Base-by-base conservation (phyloP, 1,140 invertebrate species). In the Cataglyphis hispanica region DNA sequence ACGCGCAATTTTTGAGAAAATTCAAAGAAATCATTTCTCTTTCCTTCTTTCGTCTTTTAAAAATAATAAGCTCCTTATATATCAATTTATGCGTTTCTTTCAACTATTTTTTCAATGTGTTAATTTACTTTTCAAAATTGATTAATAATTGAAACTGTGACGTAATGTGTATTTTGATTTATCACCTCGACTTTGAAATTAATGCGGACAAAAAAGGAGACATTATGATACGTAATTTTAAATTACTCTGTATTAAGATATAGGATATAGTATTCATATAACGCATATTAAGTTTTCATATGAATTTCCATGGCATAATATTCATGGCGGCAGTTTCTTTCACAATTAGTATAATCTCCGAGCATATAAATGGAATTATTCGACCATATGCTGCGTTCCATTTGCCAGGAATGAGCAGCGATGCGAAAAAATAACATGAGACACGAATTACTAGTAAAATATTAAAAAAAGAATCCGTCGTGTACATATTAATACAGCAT, bases 401-500 rank as follows among this genome's bases (percentile, higher is more conserved):
- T 76, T 88, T 76, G 69, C 43, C 58, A 43, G 69, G 67, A 88
- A 88, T 76, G 75, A 60, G 70, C 74, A 75, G 56, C 69, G 67
- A 88, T 74, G 70, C 75, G 64, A 75, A 72, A 77, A 64, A 88
- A 88, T 86, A 89, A 89, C 60, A 67, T 10, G 69, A 13, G 22
- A 37, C 7, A 43, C 50, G 58, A 76, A 50, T 72, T 19, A n/a
- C 43, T 50, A 67, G 25, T 60, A 60, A 60, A 72, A 83, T 83
- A 83, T 81, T 81, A 43, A 67, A 69, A 80, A 72, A 70, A 72
- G 22, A 31, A 69, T 78, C n/a, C 61, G n/a, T 31, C 60, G 43
- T 31, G 25, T 69, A 80, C 16, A 67, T 5, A 53, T 70, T 53
- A 25, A 16, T 69, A 58, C 53, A 19, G 11, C 25, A 25, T 19